Conservation (phyloP, 2,888 invertebrate genomes). For the Temnothorax ravouxi region DNA sequence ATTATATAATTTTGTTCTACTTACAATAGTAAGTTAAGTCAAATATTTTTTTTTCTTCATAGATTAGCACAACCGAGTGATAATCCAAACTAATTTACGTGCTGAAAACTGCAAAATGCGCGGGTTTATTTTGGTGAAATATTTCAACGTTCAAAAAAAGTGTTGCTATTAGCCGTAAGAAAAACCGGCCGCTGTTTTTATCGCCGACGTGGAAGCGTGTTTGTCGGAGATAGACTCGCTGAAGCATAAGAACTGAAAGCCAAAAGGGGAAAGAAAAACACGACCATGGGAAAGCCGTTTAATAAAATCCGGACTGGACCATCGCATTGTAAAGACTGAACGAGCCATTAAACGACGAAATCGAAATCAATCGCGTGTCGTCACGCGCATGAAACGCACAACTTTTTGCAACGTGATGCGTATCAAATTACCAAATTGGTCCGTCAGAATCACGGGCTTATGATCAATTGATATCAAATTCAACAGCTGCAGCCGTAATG, state of each 20-base stretch:
- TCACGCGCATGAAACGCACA: not conserved
- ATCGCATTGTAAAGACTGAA: not conserved
- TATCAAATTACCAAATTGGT: constrained; percentile 17
- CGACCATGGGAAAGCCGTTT: constrained; percentile 7
- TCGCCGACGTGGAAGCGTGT: not conserved
- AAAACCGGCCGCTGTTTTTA: not conserved
- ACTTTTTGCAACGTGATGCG: not conserved
- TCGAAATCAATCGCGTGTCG: not conserved
- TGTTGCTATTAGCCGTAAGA: not conserved
- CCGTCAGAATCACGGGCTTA: not conserved
- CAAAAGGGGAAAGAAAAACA: constrained; percentile 27
- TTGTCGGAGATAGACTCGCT: constrained; percentile 4
- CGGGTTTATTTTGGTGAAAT: not conserved
- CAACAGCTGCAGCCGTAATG: not conserved
- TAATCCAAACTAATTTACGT: not conserved
- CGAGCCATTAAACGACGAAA: constrained; percentile 17
- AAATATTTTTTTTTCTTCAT: not conserved
- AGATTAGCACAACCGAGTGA: not conserved
- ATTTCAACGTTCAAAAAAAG: constrained; percentile 15
- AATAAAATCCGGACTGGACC: constrained; percentile 24
- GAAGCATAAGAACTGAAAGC: constrained; percentile 8
- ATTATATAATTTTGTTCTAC: not conserved
- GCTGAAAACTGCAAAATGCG: not conserved
- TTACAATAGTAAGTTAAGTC: not conserved
- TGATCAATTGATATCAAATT: not conserved